phyloP scores from a whole-genome alignment of 2,888 invertebrate genomes.

The Ormyrus nitidulus region DNA sequence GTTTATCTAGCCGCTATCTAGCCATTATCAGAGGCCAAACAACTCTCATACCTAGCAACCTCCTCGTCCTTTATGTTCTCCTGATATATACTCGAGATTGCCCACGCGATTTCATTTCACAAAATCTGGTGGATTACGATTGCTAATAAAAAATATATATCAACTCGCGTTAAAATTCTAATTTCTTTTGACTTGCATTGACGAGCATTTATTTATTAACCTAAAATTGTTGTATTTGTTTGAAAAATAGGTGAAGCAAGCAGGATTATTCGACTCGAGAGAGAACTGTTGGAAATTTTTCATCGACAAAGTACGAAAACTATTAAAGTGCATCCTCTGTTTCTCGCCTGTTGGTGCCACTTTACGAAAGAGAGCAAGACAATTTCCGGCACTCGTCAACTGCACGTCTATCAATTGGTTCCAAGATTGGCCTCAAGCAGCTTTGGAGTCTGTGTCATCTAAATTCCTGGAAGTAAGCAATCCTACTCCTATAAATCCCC shows the following conservation, averaged over 20 bases:
- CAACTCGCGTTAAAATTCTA: too few species aligned
- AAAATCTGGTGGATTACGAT: too few species aligned
- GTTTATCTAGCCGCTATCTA: too few species aligned
- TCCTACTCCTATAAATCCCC: not conserved
- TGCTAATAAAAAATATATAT: too few species aligned
- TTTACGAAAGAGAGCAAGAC: conserved; percentile 88
- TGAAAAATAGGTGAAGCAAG: conserved; percentile 81
- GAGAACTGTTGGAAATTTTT: conserved; percentile 98
- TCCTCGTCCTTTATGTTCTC: too few species aligned
- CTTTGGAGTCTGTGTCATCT: conserved; percentile 90
- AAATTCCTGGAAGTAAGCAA: conserved; percentile 84
- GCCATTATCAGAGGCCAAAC: too few species aligned
- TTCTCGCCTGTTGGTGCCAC: conserved; percentile 97
- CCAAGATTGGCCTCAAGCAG: conserved; percentile 96
- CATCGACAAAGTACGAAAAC: conserved; percentile 90
- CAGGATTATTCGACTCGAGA: conserved; percentile 88
- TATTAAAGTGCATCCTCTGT: conserved; percentile 89
- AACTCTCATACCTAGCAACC: too few species aligned
- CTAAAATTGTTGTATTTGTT: not conserved
- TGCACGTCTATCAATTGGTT: conserved; percentile 97
- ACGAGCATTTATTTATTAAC: too few species aligned
- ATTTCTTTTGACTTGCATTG: too few species aligned
- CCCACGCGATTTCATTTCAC: too few species aligned
- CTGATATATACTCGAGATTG: too few species aligned
- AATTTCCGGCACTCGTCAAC: conserved; percentile 95